Evolutionary conservation across 1,140 invertebrate genomes (phyloP).

Genomic region (Dreissena polymorpha): DNA sequence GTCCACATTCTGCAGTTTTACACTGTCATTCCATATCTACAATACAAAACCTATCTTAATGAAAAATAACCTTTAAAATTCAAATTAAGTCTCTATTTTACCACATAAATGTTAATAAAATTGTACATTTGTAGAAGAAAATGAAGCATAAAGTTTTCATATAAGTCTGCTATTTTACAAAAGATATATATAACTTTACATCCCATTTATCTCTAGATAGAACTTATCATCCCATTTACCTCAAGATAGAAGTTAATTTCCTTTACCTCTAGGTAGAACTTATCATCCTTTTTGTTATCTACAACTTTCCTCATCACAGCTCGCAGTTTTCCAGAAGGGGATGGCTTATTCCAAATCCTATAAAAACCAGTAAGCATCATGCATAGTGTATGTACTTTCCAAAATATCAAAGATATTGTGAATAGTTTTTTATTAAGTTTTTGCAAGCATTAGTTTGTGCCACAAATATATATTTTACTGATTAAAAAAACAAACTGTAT

Average conservation of each 20-base stretch:
- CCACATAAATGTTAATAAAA: background rate
- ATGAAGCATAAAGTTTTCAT: background rate
- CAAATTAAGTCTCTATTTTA: background rate
- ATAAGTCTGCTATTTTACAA: background rate
- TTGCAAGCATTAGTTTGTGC: background rate
- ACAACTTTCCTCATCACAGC: conserved; percentile 70
- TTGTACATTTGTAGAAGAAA: background rate
- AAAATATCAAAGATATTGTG: background rate
- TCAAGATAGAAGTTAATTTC: too few relatives aligned
- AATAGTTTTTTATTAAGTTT: background rate
- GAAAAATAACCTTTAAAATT: conserved; percentile 5
- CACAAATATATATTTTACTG: background rate
- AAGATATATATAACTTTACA: too few relatives aligned
- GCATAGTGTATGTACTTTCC: background rate
- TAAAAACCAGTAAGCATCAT: conserved; percentile 14
- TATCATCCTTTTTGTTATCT: conserved; percentile 76
- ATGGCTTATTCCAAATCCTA: conserved; percentile 73
- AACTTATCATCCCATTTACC: too few relatives aligned
- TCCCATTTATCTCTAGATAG: too few relatives aligned
- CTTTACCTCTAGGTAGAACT: conserved; percentile 76
- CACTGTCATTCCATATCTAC: conserved; percentile 69
- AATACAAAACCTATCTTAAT: conserved; percentile 12
- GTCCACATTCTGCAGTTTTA: conserved; percentile 70
- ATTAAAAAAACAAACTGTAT: background rate
- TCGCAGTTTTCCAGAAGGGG: conserved; percentile 68